Conservation (phyloP, 2,113 vertebrate species). For the Festucalex cinctus region DNA sequence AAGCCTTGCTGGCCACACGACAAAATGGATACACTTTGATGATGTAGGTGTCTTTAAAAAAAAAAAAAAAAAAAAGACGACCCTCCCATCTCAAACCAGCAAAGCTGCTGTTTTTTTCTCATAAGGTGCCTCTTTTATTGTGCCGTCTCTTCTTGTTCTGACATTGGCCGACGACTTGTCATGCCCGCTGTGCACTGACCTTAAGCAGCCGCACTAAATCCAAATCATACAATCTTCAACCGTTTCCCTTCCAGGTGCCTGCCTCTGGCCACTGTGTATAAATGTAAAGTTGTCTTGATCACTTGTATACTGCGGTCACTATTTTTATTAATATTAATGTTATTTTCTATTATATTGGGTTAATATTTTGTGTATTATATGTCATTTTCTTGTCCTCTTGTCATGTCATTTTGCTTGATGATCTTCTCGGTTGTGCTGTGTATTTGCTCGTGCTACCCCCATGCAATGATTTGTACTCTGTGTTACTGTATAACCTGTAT, state of each 20-base stretch:
- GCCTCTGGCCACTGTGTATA: slow-evolving; percentile 75
- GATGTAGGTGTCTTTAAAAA: slow-evolving; percentile 25
- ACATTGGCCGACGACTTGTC: slow-evolving; percentile 38
- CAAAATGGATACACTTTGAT: slow-evolving; percentile 19
- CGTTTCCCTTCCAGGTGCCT: slow-evolving; percentile 72
- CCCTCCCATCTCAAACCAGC: slow-evolving; percentile 52
- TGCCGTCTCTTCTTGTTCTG: slow-evolving; percentile 52
- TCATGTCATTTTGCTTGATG: slow-evolving; percentile 60
- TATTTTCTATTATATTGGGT: slow-evolving; percentile 65
- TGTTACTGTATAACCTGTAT: slow-evolving; percentile 67
- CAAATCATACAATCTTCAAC: slow-evolving; percentile 50
- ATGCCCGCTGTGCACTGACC: slow-evolving; percentile 46
- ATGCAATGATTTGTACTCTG: slow-evolving; percentile 65
- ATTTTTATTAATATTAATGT: slow-evolving; percentile 69
- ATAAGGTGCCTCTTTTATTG: slow-evolving; percentile 67
- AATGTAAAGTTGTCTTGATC: slow-evolving; percentile 74
- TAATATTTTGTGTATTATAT: slow-evolving; percentile 55
- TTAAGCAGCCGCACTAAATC: slow-evolving; percentile 60
- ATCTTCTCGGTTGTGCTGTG: slow-evolving; percentile 70
- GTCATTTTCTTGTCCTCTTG: slow-evolving; percentile 56
- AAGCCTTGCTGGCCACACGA: slow-evolving; percentile 33
- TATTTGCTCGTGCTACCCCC: slow-evolving; percentile 57
- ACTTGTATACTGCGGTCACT: slow-evolving; percentile 73
- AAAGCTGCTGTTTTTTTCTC: slow-evolving; percentile 59
- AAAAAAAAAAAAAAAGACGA: slow-evolving; percentile 33